phyloP scores from a whole-genome alignment of 2,797 vertebrate species.

The Pygocentrus nattereri region DNA sequence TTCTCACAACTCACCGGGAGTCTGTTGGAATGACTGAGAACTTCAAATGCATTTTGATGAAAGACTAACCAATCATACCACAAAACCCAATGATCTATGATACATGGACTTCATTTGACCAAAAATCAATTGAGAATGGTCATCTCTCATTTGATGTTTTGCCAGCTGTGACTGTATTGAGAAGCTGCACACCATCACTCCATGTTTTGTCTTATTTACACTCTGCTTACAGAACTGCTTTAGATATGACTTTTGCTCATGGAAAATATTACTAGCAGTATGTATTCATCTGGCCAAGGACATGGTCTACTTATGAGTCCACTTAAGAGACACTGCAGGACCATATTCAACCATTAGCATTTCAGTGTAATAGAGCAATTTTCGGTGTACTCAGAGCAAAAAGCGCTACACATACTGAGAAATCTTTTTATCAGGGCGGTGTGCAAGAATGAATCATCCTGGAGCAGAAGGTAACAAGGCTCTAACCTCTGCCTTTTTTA shows the following conservation, averaged over 20 bases:
- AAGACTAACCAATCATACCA: conserved; percentile 44
- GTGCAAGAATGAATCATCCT: conserved; percentile 50
- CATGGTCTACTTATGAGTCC: background rate
- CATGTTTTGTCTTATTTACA: background rate
- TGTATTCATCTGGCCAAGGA: conserved; percentile 36
- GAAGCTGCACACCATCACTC: background rate
- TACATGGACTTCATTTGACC: conserved; percentile 30
- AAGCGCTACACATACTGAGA: background rate
- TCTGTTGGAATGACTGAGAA: conserved; percentile 38
- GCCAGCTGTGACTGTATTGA: conserved; percentile 5
- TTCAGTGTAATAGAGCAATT: conserved; percentile 42
- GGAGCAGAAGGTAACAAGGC: conserved; percentile 64
- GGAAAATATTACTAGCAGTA: conserved; percentile 14
- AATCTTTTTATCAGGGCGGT: conserved; percentile 19
- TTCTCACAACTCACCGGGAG: conserved; percentile 31
- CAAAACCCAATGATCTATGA: conserved; percentile 50
- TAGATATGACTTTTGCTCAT: background rate
- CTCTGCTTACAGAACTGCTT: background rate
- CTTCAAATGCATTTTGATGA: conserved; percentile 54
- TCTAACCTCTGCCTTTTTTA: conserved; percentile 76
- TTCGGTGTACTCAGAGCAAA: conserved; percentile 37
- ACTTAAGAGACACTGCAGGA: conserved; percentile 11
- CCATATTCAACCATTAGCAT: conserved; percentile 41
- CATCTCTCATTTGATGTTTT: background rate
- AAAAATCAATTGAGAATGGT: conserved; percentile 27